Conservation (phyloP, 2,888 invertebrate species). For the Pseudococcus viburni region DNA sequence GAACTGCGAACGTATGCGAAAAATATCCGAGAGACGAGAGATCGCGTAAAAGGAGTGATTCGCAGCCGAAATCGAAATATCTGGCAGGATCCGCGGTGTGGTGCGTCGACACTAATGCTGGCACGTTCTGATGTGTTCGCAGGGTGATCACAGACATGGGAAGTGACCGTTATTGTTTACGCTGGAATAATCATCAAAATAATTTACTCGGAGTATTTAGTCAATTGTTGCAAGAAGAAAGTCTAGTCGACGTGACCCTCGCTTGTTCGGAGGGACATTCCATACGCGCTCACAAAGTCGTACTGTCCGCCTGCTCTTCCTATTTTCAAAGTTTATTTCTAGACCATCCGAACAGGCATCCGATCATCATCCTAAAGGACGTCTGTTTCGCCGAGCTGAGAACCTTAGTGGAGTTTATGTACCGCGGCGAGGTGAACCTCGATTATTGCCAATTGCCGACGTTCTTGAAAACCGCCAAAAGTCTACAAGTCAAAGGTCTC, state of each 20-base stretch:
- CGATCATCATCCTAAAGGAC: constrained; percentile 95
- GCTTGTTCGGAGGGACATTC: constrained; percentile 96
- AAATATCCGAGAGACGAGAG: neutral
- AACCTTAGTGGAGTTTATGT: constrained; percentile 96
- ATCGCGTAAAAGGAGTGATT: neutral
- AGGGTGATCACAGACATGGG: constrained; percentile 82
- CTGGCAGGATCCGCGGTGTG: neutral
- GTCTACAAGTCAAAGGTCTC: constrained; percentile 92
- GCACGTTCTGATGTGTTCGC: neutral
- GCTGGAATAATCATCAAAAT: constrained; percentile 99
- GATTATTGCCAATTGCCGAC: constrained; percentile 93
- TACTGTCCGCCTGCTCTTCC: constrained; percentile 94
- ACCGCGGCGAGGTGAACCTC: constrained; percentile 95
- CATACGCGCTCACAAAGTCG: constrained; percentile 95
- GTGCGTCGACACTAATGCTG: neutral
- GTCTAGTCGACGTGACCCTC: constrained; percentile 95
- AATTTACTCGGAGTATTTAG: constrained; percentile 97
- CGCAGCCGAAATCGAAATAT: neutral
- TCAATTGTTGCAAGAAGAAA: constrained; percentile 95
- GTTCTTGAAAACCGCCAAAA: constrained; percentile 91
- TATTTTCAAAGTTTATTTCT: constrained; percentile 95
- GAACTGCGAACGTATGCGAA: neutral
- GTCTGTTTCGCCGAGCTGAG: constrained; percentile 91
- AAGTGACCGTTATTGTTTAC: constrained; percentile 98
- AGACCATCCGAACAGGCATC: constrained; percentile 92